These are phyloP conservation scores for Tanypteryx hageni DNA, from an alignment of 2,888 invertebrate species.

Conservation along the genomic window DNA sequence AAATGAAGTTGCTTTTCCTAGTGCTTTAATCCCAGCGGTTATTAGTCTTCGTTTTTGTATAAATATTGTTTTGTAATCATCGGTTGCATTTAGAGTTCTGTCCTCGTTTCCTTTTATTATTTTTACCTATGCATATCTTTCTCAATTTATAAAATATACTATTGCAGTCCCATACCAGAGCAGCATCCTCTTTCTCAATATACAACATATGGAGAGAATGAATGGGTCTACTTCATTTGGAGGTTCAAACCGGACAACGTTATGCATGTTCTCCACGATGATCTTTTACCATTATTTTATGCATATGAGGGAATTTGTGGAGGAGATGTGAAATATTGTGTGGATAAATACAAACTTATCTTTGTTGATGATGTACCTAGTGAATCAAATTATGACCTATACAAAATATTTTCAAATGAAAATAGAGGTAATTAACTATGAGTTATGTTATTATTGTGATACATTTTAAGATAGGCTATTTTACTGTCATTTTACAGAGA, in stretches of 20 bases:
- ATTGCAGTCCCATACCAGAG: slow-evolving; percentile 17
- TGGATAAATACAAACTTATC: slow-evolving; percentile 70
- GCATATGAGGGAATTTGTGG: slow-evolving; percentile 72
- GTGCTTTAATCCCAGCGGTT: too few species aligned
- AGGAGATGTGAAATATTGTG: slow-evolving; percentile 69
- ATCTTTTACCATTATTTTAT: slow-evolving; percentile 75
- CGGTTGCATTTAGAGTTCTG: too few species aligned
- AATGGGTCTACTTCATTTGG: slow-evolving; percentile 71
- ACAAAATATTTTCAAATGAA: slow-evolving; percentile 10
- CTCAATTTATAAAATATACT: neutral
- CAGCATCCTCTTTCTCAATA: neutral
- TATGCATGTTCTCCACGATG: slow-evolving; percentile 78
- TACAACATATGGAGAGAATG: slow-evolving; percentile 41
- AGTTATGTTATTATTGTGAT: too few species aligned
- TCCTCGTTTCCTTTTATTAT: neutral
- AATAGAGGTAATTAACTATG: neutral
- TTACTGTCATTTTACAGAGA: too few species aligned
- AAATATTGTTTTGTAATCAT: too few species aligned
- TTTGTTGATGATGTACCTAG: slow-evolving; percentile 71
- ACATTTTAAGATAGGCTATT: too few species aligned
- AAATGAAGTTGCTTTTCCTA: too few species aligned
- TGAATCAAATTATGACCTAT: slow-evolving; percentile 11
- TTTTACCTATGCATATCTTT: neutral
- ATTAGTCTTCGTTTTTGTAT: too few species aligned
- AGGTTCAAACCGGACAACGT: slow-evolving; percentile 77